Evolutionary conservation across 2,113 vertebrate species (phyloP), one percentile per base, ranked within the genome.

Genomic region (Symphodus melops): DNA sequence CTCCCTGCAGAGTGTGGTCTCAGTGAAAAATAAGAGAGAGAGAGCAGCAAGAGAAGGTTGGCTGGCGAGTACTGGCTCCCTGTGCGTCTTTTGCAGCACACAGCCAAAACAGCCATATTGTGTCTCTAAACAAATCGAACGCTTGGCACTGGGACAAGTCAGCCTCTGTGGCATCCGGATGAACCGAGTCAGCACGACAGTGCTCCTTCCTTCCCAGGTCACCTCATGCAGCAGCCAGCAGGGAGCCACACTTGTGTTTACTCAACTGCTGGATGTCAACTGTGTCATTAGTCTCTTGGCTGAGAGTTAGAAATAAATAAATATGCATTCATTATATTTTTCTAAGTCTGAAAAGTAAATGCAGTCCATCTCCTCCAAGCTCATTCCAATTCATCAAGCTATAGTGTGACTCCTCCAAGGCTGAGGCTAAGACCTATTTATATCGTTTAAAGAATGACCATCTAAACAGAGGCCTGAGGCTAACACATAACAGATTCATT

Each of bases 101-200:
- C 86, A 76, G 92, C 90, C 91, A 93, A 90, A 83, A 85, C 58
- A 88, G 86, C 88, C 92, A 93, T 88, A 89, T 89, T 92, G 91
- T 87, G 87, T 86, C 84, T 90, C 87, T 86, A 89, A 92, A 91
- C 88, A 89, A 93, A 90, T 93, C 75, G 89, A 92, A 86, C 55
- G 75, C 65, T 88, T 91, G 91, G 91, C 89, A 69, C 74, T 39
- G 82, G 82, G 91, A 90, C 91, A 88, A 86, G 75, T 9, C 85
- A 68, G 89, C 76, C 79, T 86, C 87, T 67, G 82, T 86, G 85
- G 78, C 21, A 81, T 48, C 79, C 76, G 75, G 79, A 85, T 79
- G 70, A 88, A 82, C 75, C 51, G 74, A 88, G 87, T 91, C 88
- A 90, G 89, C 87, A 75, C 77, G 79, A 84, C 69, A 44, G 72